Base-by-base conservation (phyloP, 1,140 invertebrate genomes). In the Riptortus pedestris region DNA sequence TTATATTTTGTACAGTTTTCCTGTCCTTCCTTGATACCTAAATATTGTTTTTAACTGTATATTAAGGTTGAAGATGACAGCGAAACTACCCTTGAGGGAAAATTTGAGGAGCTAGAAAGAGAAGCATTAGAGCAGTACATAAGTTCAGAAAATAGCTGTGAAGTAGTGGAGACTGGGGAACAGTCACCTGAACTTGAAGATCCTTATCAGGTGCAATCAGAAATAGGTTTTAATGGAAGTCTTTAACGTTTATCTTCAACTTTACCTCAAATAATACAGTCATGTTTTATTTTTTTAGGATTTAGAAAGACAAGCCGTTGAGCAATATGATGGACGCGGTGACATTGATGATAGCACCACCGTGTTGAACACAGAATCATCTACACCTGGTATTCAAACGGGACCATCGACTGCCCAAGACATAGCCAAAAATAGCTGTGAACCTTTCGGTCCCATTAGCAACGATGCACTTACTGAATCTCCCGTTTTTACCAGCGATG, bases 101-200 rank as follows among this genome's bases (percentile, higher is more conserved):
- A 26, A 26, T 55, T 55, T 27, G 51, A 55, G 26, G 51, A 55
- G 51, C 51, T 55, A 16, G 51, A 55, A 55, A 26, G 51, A 24
- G 51, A 55, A 24, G 51, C 51, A 18, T 26, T 55, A 14, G 51
- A 55, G 26, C 51, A 55, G 14, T 55, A 55, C 51, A 12, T 55
- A 18, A 55, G 24, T 14, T 55, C 51, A 1, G 18, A 55, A 24
- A 26, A 55, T 24, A 24, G 24, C 22, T 16, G 16, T 14, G 51
- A 22, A 18, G 24, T 24, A 22, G 24, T 24, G 26, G n/a, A n/a
- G 12, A 22, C 18, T 20, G 45, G 3, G 22, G 51, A 26, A 55
- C 22, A 16, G 24, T 24, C 18, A 24, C 2, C 24, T 16, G 51
- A 55, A 27, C 14, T 26, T 3, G 51, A 55, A 24, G 51, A 55